A percentile compares a stretch with the other conserved stretches of the same genome.
These are phyloP conservation scores for Coregonus suidteri DNA, from an alignment of 2,797 vertebrate species.

Conservation along the genomic window DNA sequence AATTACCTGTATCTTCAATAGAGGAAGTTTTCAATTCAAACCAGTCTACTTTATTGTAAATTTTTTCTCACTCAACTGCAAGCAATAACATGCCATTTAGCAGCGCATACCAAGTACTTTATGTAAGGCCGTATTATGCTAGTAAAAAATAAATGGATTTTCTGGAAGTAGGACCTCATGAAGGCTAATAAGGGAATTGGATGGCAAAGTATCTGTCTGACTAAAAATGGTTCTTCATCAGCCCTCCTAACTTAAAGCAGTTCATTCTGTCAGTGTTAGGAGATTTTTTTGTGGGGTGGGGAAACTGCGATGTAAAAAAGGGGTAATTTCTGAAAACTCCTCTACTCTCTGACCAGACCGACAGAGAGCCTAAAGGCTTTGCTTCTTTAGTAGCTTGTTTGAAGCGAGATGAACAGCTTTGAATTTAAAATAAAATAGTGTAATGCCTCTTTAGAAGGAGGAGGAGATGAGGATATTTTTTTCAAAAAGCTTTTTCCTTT, in stretches of 20 bases:
- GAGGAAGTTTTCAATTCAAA: constrained; percentile 18
- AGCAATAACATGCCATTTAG: constrained; percentile 36
- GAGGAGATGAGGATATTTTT: constrained; percentile 34
- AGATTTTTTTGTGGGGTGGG: constrained; percentile 1
- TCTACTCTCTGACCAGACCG: constrained; percentile 11
- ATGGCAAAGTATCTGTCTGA: constrained; percentile 34
- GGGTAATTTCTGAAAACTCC: constrained; percentile 6
- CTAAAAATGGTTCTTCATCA: constrained; percentile 28
- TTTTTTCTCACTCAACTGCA: constrained; percentile 17
- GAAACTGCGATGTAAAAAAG: not conserved
- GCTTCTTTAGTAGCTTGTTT: constrained; percentile 40
- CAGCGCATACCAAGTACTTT: constrained; percentile 38
- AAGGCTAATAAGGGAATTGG: constrained; percentile 63
- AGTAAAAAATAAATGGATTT: constrained; percentile 54
- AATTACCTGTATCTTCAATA: not conserved
- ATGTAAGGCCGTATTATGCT: constrained; percentile 40
- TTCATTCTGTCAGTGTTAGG: constrained; percentile 25
- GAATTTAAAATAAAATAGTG: constrained; percentile 30
- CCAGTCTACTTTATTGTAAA: not conserved
- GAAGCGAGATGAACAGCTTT: constrained; percentile 23
- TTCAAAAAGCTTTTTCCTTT: constrained; percentile 36
- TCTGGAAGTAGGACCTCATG: constrained; percentile 49
- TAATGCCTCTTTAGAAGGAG: constrained; percentile 24
- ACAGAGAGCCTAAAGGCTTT: constrained; percentile 21
- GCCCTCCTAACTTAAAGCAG: constrained; percentile 26